Conservation (phyloP, 2,888 invertebrate species). For the Uloborus plumipes region DNA sequence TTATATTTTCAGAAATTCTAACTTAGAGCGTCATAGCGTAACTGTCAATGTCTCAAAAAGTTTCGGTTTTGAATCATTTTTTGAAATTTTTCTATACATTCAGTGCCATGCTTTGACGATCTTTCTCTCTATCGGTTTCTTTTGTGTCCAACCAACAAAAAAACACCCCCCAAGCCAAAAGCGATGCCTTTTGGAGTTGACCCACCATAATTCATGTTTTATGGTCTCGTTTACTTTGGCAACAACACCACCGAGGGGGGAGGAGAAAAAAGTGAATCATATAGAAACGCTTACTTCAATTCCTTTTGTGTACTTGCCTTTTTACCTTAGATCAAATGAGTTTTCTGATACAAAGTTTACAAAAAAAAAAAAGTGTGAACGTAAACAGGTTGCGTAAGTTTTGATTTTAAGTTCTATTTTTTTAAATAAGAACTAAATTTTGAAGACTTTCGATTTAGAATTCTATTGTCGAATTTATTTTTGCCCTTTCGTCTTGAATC, state of each 20-base stretch:
- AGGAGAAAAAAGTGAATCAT: too few relatives aligned
- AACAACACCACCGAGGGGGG: neutral
- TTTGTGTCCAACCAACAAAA: neutral
- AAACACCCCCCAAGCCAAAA: neutral
- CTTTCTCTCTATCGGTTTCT: neutral
- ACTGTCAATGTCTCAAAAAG: neutral
- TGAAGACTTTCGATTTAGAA: too few relatives aligned
- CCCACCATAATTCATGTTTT: constrained; percentile 13
- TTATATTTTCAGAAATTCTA: too few relatives aligned
- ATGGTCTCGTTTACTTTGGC: constrained; percentile 6
- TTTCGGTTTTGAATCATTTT: neutral
- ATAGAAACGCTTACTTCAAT: too few relatives aligned
- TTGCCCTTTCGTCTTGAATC: too few relatives aligned
- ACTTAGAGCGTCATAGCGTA: neutral
- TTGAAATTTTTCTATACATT: neutral
- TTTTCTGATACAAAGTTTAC: too few relatives aligned
- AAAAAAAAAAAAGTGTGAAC: too few relatives aligned
- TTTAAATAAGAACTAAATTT: too few relatives aligned
- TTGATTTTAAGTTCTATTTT: too few relatives aligned
- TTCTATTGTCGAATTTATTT: too few relatives aligned
- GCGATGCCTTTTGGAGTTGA: neutral
- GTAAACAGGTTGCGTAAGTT: too few relatives aligned
- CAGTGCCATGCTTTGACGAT: neutral
- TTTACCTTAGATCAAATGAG: too few relatives aligned
- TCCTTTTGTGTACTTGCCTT: neutral